A percentile compares a stretch with the other conserved stretches of the same genome.
phyloP scores from a whole-genome alignment of 2,113 vertebrate species.

The Megatriorchis doriae region DNA sequence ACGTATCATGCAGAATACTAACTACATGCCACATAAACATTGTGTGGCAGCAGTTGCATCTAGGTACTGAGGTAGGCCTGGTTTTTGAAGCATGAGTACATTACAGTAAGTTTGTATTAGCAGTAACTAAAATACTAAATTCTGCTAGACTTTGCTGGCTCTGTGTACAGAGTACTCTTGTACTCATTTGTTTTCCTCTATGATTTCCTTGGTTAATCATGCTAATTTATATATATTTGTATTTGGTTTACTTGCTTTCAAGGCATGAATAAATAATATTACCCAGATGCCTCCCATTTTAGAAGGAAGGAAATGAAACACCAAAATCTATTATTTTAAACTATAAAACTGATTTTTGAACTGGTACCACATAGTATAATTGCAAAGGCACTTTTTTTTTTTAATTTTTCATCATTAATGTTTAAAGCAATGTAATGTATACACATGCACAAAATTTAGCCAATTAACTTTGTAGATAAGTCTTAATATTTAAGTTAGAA shows the following conservation, averaged over 20 bases:
- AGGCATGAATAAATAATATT: neutral
- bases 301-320: constrained; percentile 7
- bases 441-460: neutral
- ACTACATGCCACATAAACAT: neutral
- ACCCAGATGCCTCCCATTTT: neutral
- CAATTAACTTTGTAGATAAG: neutral
- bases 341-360: neutral
- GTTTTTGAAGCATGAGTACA: neutral
- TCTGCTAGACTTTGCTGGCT: neutral
- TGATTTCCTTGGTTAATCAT: neutral
- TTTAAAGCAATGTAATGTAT: neutral
- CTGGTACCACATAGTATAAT: neutral
- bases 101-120: neutral
- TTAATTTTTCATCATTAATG: neutral
- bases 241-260: neutral
- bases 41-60: neutral
- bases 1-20: neutral
- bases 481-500: neutral
- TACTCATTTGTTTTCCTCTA: neutral
- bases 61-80: neutral
- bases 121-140: neutral
- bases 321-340: neutral
- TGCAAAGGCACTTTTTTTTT: neutral
- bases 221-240: neutral
- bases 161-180: neutral